Evolutionary conservation across 2,113 vertebrate genomes (phyloP).

Genomic region (Sialia sialis): DNA sequence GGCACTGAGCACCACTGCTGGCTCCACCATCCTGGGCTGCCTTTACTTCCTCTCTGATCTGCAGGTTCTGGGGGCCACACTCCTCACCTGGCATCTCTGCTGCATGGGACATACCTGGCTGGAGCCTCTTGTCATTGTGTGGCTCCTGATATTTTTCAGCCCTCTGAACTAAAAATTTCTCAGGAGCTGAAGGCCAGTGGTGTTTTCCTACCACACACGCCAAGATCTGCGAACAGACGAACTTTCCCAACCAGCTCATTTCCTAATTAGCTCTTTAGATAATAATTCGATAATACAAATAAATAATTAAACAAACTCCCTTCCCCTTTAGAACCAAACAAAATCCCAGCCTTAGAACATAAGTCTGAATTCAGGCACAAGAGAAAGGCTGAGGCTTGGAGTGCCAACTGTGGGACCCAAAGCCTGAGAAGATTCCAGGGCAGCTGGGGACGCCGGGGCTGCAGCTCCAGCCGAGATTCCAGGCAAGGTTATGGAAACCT

Average conservation of each 20-base stretch:
- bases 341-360: not conserved
- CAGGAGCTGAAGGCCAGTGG: not conserved
- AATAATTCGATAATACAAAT: not conserved
- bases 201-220: not conserved
- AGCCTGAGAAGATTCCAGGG: not conserved
- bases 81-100: not conserved
- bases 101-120: not conserved
- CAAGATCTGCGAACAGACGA: not conserved
- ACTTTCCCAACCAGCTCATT: not conserved
- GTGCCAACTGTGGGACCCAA: rapidly evolving
- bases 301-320: not conserved
- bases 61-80: not conserved
- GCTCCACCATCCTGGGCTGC: rapidly evolving
- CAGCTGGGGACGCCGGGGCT: rapidly evolving
- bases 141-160: not conserved
- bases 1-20: not conserved
- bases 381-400: not conserved
- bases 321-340: not conserved
- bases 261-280: not conserved
- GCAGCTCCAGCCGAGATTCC: rapidly evolving
- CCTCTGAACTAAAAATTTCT: not conserved
- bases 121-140: not conserved
- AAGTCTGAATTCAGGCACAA: not conserved
- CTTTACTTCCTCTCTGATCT: not conserved
- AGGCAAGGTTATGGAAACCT: not conserved